A percentile compares a stretch with the other conserved stretches of the same genome.
phyloP scores from a whole-genome alignment of 1,140 invertebrate genomes.

The Diplogasteroides magnus region DNA sequence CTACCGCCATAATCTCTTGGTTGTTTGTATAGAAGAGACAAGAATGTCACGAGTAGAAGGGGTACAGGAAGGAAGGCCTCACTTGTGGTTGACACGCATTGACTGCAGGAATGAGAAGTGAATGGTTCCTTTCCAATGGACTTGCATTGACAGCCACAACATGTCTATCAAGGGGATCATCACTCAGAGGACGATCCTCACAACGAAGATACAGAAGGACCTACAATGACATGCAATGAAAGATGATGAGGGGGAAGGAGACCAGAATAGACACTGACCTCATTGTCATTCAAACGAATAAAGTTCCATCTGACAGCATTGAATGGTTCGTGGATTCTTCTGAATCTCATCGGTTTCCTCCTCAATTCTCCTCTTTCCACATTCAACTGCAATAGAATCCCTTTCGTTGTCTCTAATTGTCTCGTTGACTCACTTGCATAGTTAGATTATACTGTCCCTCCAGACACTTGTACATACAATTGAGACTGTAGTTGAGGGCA shows the following conservation, averaged over 20 bases:
- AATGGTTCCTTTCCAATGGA: constrained; percentile 48
- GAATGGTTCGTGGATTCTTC: constrained; percentile 46
- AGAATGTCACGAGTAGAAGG: neutral
- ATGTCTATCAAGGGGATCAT: constrained; percentile 40
- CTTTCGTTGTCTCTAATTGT: too few species aligned
- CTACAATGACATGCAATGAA: constrained; percentile 35
- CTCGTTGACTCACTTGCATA: constrained; percentile 44
- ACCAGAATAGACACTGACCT: constrained; percentile 1
- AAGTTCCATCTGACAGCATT: constrained; percentile 48
- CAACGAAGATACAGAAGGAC: constrained; percentile 42
- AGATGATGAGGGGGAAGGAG: neutral
- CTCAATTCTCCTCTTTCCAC: constrained; percentile 47
- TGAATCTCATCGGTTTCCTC: constrained; percentile 49
- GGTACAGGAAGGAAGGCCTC: neutral
- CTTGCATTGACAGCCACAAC: constrained; percentile 47
- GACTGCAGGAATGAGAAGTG: constrained; percentile 41
- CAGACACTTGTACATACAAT: constrained; percentile 51
- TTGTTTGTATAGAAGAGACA: too few species aligned
- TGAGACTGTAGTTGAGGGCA: constrained; percentile 49
- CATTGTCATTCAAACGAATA: constrained; percentile 37
- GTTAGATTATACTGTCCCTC: constrained; percentile 51
- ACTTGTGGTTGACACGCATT: constrained; percentile 50
- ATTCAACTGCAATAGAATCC: constrained; percentile 43
- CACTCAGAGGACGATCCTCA: constrained; percentile 36
- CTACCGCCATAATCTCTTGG: too few species aligned